Evolutionary conservation across 2,113 vertebrate genomes (phyloP).

Genomic region (Calyptomena viridis): DNA sequence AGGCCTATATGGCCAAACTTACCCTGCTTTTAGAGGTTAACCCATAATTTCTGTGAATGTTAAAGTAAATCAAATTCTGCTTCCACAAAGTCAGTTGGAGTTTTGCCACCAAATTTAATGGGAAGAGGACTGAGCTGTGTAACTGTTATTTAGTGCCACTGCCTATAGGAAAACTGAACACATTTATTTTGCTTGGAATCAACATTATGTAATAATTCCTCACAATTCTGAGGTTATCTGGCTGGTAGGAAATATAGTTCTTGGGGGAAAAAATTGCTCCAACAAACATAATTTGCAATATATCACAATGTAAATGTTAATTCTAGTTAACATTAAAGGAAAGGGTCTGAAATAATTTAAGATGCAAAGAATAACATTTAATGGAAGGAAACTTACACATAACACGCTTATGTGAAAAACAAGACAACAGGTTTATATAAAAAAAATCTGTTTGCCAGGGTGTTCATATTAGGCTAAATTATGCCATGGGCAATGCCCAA

Average conservation of each 20-base stretch:
- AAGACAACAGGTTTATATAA: no score
- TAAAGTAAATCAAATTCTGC: conserved; percentile 26
- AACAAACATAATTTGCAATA: conserved; percentile 33
- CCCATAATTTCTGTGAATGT: not conserved
- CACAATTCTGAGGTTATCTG: conserved; percentile 19
- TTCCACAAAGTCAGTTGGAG: conserved; percentile 37
- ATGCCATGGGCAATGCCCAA: not conserved
- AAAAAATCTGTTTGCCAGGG: not conserved
- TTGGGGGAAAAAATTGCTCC: conserved; percentile 12
- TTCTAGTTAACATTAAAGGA: not conserved
- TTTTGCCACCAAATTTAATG: conserved; percentile 16
- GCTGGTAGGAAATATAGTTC: not conserved
- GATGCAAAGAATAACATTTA: not conserved
- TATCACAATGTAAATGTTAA: conserved; percentile 23
- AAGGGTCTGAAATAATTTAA: conserved; percentile 22
- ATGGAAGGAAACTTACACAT: not conserved
- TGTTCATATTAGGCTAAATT: not conserved
- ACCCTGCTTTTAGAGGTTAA: conserved; percentile 15
- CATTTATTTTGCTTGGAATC: conserved; percentile 58
- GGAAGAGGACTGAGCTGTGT: not conserved
- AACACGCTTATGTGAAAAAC: not conserved
- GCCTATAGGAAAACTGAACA: conserved; percentile 42
- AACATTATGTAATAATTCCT: conserved; percentile 20
- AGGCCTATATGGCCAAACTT: not conserved
- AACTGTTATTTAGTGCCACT: conserved; percentile 40